These are phyloP conservation scores for Hycleus cichorii DNA, from an alignment of 1,140 invertebrate genomes.

Conservation along the genomic window DNA sequence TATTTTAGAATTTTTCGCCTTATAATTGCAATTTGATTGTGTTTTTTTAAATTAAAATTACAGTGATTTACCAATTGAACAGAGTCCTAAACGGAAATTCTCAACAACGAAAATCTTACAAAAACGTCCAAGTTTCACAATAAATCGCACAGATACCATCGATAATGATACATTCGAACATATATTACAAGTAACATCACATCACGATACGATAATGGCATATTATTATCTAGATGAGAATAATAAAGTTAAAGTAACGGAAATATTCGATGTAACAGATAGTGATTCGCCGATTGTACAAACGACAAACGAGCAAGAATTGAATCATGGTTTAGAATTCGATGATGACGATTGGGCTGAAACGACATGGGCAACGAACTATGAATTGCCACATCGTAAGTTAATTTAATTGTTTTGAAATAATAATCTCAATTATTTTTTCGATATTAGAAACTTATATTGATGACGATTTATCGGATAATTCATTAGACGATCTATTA, in stretches of 20 bases:
- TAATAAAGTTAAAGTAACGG: conserved; percentile 78
- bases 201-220: conserved; percentile 80
- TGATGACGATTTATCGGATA: conserved; percentile 37
- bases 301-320: conserved; percentile 41
- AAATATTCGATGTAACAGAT: conserved; percentile 80
- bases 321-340: conserved; percentile 45
- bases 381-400: conserved; percentile 19
- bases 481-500: conserved; percentile 43
- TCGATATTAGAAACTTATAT: background rate
- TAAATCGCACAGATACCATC: conserved; percentile 43
- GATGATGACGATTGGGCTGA: conserved; percentile 46
- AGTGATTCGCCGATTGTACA: conserved; percentile 45
- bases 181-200: conserved; percentile 72
- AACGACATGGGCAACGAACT: conserved; percentile 23
- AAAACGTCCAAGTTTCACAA: conserved; percentile 43
- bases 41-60: conserved; percentile 14
- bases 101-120: conserved; percentile 31
- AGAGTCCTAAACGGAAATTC: conserved; percentile 29
- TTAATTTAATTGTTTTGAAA: background rate
- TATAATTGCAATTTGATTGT: background rate
- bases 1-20: conserved; percentile 18
- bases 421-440: background rate
- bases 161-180: conserved; percentile 78
- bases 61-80: conserved; percentile 40
- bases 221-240: conserved; percentile 85